Conservation (phyloP, 1,140 invertebrate species). For the Campoletis sonorensis region DNA sequence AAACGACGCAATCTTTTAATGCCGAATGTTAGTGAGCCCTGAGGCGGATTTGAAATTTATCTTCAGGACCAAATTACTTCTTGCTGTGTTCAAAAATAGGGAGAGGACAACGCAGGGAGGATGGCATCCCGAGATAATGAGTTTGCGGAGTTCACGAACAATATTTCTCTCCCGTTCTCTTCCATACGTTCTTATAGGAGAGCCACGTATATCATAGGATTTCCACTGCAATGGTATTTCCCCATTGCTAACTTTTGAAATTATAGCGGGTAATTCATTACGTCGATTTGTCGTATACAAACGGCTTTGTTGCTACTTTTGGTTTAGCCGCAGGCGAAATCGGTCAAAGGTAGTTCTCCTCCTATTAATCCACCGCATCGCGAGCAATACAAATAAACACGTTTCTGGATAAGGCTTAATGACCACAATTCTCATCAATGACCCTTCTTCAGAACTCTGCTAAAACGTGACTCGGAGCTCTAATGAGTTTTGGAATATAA, state of each 20-base stretch:
- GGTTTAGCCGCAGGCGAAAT: conserved; percentile 28
- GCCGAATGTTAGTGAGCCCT: not conserved
- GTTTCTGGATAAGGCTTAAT: conserved; percentile 53
- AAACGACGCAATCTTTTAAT: not conserved
- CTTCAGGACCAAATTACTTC: no score
- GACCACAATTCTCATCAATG: not conserved
- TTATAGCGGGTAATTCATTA: conserved; percentile 59
- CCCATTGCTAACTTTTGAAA: conserved; percentile 52
- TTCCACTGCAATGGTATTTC: not conserved
- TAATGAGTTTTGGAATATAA: not conserved
- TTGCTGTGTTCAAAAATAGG: not conserved
- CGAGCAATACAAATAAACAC: not conserved
- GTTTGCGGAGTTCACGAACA: conserved; percentile 33
- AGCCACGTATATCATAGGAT: not conserved
- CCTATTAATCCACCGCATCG: conserved; percentile 53
- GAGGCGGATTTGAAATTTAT: not conserved
- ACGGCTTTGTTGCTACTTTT: conserved; percentile 36
- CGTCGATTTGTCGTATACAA: conserved; percentile 34
- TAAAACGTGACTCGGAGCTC: not conserved
- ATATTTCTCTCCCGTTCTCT: not conserved
- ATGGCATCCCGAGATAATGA: conserved; percentile 26
- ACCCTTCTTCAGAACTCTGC: not conserved
- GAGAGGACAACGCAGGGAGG: not conserved
- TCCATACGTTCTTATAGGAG: not conserved
- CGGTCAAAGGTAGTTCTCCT: conserved; percentile 8